Percentiles rank a stretch among this genome's conserved stretches.
Evolutionary conservation across 1,140 invertebrate genomes (phyloP).

Genomic region (Paramacrobiotus metropolitanus): DNA sequence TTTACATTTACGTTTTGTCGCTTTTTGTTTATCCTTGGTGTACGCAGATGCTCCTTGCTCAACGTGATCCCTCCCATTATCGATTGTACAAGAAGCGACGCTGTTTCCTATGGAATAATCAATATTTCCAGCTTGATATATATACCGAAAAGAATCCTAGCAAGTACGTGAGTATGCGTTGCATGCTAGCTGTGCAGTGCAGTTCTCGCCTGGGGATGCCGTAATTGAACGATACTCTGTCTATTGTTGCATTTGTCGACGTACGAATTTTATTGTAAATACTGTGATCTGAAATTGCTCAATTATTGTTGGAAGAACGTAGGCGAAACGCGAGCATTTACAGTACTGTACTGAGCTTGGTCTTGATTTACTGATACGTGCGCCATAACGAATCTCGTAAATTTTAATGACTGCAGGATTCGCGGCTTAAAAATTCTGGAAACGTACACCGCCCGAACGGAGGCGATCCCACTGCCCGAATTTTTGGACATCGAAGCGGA

Average conservation of each 20-base stretch:
- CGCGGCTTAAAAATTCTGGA: slow-evolving; percentile 71
- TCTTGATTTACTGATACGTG: not conserved
- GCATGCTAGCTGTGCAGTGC: not conserved
- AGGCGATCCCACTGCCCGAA: slow-evolving; percentile 34
- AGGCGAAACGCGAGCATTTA: too few relatives aligned
- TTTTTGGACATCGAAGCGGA: slow-evolving; percentile 69
- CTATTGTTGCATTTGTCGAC: not conserved
- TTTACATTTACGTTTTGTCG: too few relatives aligned
- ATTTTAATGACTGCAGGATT: slow-evolving; percentile 34
- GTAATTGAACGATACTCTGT: not conserved
- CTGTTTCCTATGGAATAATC: slow-evolving; percentile 89
- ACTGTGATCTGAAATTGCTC: too few relatives aligned
- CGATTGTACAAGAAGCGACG: slow-evolving; percentile 80
- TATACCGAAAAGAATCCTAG: slow-evolving; percentile 39
- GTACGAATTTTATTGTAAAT: not conserved
- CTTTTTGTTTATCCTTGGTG: too few relatives aligned
- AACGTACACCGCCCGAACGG: slow-evolving; percentile 66
- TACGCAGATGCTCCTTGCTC: slow-evolving; percentile 60
- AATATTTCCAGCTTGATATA: slow-evolving; percentile 94
- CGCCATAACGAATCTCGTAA: not conserved
- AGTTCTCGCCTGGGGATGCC: too few relatives aligned
- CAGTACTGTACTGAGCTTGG: too few relatives aligned
- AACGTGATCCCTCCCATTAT: slow-evolving; percentile 76
- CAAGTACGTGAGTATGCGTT: not conserved
- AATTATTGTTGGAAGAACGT: too few relatives aligned